These are phyloP conservation scores for Sclerodermus sp. DNA, from an alignment of 2,888 invertebrate genomes.

Conservation along the genomic window DNA sequence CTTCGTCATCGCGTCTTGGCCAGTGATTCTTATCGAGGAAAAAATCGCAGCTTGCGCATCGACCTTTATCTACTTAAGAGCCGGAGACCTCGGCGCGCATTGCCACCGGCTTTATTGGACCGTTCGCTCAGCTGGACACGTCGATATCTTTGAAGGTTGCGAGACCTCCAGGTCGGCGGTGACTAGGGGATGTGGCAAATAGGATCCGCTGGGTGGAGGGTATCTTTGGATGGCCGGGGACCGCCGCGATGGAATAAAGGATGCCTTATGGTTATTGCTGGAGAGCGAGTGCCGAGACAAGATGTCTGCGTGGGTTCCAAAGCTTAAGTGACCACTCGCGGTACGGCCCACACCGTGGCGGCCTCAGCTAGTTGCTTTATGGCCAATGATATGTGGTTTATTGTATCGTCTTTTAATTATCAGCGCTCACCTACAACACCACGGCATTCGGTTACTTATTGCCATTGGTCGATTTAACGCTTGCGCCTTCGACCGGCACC, in stretches of 20 bases:
- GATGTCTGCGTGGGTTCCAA: conserved; percentile 52
- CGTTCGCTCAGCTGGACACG: too few relatives aligned
- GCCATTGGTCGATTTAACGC: conserved; percentile 47
- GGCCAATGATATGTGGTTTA: conserved; percentile 57
- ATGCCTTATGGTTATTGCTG: conserved; percentile 52
- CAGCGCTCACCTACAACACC: conserved; percentile 56
- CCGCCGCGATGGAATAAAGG: conserved; percentile 31
- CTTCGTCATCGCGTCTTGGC: too few relatives aligned
- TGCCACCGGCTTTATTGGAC: not conserved
- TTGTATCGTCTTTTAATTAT: conserved; percentile 59
- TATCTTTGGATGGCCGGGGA: conserved; percentile 6
- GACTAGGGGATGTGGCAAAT: too few relatives aligned
- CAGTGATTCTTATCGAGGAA: too few relatives aligned
- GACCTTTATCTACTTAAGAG: too few relatives aligned
- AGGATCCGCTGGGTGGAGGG: too few relatives aligned
- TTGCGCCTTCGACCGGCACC: conserved; percentile 43
- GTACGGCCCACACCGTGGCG: conserved; percentile 40
- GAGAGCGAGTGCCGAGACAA: conserved; percentile 42
- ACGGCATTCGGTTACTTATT: conserved; percentile 56
- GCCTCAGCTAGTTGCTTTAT: conserved; percentile 48
- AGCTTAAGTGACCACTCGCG: conserved; percentile 35
- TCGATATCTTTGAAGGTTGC: not conserved
- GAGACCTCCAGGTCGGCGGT: not conserved
- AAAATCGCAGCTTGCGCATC: too few relatives aligned
- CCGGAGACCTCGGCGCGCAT: too few relatives aligned